Evolutionary conservation across 1,140 invertebrate species (phyloP), one percentile per base, ranked within the genome.

Genomic region (Drosophila nigrodunni): DNA sequence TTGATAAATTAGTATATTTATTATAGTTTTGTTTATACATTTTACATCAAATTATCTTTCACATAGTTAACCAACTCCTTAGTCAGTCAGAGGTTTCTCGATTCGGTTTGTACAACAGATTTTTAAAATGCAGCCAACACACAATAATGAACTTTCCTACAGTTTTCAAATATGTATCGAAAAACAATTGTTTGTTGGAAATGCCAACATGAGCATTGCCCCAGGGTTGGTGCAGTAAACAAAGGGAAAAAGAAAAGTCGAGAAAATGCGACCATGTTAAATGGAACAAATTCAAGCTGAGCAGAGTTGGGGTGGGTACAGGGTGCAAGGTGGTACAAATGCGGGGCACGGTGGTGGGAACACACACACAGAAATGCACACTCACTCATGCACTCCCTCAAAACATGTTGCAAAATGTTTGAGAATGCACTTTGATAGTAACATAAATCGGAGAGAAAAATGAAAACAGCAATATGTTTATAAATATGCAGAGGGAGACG

Each of bases 391-490:
- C 25, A 25, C 25, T 25, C 25, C 25, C 25, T 25, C 25, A 69
- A 82, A 87, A 79, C 75, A 86, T 87, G 82, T 87, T 87, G 82
- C 82, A 77, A 85, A 86, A 85, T 80, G 72, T 74, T 57, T 37
- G 61, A 67, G 85, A 86, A 71, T 86, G 83, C 82, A 88, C 57
- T 75, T 72, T 78, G 83, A 82, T 82, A 80, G 79, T 69, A 65
- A 79, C 82, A 86, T 88, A 86, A 86, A 86, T 88, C 68, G 69
- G 72, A 69, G 50, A 60, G 50, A 46, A 6, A 57, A 70, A 74
- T 57, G 66, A 13, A 43, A 43, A 70, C 66, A 66, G 52, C 50
- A 30, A 21, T 9, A 41, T 15, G 47, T 11, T 15, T 46, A 58
- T 21, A 50, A 54, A 25, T 15, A 60, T 21, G 47, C 34, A 61